phyloP scores from a whole-genome alignment of 2,797 vertebrate species.

The Poeciliopsis infans region DNA sequence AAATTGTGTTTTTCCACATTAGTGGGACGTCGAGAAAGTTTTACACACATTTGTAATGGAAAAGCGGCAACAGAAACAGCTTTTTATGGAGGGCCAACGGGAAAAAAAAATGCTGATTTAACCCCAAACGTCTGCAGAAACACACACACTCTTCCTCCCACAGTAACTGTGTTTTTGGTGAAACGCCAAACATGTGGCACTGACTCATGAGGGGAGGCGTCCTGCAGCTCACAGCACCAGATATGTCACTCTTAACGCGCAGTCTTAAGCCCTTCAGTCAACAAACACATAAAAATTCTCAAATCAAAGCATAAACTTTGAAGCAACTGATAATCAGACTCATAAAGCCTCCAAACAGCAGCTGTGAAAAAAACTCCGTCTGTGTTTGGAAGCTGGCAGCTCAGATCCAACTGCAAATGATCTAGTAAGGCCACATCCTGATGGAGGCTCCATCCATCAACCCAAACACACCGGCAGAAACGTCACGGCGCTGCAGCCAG shows the following conservation, averaged over 20 bases:
- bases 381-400: background rate
- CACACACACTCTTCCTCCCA: background rate
- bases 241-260: background rate
- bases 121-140: conserved; percentile 16
- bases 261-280: background rate
- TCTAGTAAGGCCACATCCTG: background rate
- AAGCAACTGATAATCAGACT: background rate
- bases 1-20: too few relatives aligned
- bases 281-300: background rate
- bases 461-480: background rate
- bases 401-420: background rate
- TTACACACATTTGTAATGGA: too few relatives aligned
- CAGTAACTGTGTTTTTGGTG: conserved; percentile 13
- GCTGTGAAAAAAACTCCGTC: background rate
- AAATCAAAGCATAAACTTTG: background rate
- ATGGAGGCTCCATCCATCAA: background rate
- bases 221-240: conserved; percentile 9
- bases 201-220: conserved; percentile 29
- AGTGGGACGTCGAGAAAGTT: too few relatives aligned
- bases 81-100: conserved; percentile 16
- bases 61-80: too few relatives aligned
- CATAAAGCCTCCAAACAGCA: background rate
- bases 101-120: conserved; percentile 21
- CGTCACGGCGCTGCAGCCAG: background rate
- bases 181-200: conserved; percentile 5